Evolutionary conservation across 2,888 invertebrate genomes (phyloP), one percentile per base, ranked within the genome.

Genomic region (Himalopsyche japonica): DNA sequence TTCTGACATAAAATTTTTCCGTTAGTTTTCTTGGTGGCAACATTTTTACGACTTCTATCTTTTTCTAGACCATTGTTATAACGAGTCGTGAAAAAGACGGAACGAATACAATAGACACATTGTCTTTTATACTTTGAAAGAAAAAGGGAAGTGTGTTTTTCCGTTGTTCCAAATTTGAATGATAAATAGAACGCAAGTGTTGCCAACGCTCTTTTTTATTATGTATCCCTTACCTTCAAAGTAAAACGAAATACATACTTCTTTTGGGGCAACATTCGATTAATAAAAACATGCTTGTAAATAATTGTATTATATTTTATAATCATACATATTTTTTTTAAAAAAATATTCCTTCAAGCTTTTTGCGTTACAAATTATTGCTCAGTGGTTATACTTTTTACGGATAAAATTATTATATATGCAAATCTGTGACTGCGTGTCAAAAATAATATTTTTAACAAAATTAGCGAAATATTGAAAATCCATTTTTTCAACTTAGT

Each of bases 111-210:
- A 32, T 57, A 64, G 43, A n/a, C 48, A 32, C 57, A 81, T 81
- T 37, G 30, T 81, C 10, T 43, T 18, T 47, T 57, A 30, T 81
- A 10, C 81, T 37, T 47, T 27, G 27, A 47, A 76, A 76, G 48
- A 76, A 81, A 34, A 30, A 47, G 48, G 81, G 81, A 81, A 76
- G 76, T 43, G 43, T 48, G 76, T 81, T 81, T 76, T 76, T 30
- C 47, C 76, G 76, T 15, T 48, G 32, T 81, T 81, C 76, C 47
- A 48, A 81, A 81, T 81, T 81, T 81, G 49, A 76, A 81, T 77
- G 76, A 49, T 32, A 76, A 81, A 81, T 81, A 81, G 76, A 81
- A 81, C 57, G 57, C 57, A 57, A 49, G 10, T 20, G 49, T 49
- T 49, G 49, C 49, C 49, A 49, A 43, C 43, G 3, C 43, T 43